Percentiles rank a stretch among this genome's conserved stretches.
These are phyloP conservation scores for Liopterus haemorrhoidalis DNA, from an alignment of 2,888 invertebrate genomes.

Conservation along the genomic window DNA sequence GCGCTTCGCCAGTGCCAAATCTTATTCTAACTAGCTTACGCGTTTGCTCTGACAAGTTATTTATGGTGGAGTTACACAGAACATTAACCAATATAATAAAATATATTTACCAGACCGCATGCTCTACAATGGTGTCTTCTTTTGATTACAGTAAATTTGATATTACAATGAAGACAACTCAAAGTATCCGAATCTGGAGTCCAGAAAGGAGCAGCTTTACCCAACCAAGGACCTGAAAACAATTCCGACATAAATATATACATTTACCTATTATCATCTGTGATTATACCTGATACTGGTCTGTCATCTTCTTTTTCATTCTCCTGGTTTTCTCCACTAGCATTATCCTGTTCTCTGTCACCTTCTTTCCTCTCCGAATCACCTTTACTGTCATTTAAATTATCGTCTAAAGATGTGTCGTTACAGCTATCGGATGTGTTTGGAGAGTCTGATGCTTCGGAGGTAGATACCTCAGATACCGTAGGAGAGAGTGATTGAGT, in stretches of 20 bases:
- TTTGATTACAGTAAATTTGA: constrained; percentile 74
- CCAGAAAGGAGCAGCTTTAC: constrained; percentile 77
- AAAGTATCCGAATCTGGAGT: constrained; percentile 76
- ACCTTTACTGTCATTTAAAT: constrained; percentile 29
- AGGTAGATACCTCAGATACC: constrained; percentile 36
- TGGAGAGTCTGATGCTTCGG: constrained; percentile 25
- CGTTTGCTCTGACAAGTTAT: too few relatives aligned
- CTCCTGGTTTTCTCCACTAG: constrained; percentile 2
- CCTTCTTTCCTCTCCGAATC: constrained; percentile 7
- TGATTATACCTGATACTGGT: background rate
- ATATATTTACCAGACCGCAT: constrained; percentile 63
- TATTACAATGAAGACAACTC: constrained; percentile 76
- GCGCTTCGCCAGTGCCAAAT: too few relatives aligned
- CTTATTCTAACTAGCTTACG: too few relatives aligned
- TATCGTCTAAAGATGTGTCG: constrained; percentile 24
- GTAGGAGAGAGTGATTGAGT: constrained; percentile 18
- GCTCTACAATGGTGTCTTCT: constrained; percentile 83
- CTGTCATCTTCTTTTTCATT: background rate
- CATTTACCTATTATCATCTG: background rate
- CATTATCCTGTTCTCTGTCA: background rate
- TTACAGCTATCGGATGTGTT: constrained; percentile 31
- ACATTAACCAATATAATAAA: constrained; percentile 1
- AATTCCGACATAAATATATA: background rate
- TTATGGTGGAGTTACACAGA: too few relatives aligned
- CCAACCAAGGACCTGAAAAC: constrained; percentile 47